These are phyloP conservation scores for Gymnorhina tibicen DNA, from an alignment of 2,113 vertebrate species.

Conservation along the genomic window DNA sequence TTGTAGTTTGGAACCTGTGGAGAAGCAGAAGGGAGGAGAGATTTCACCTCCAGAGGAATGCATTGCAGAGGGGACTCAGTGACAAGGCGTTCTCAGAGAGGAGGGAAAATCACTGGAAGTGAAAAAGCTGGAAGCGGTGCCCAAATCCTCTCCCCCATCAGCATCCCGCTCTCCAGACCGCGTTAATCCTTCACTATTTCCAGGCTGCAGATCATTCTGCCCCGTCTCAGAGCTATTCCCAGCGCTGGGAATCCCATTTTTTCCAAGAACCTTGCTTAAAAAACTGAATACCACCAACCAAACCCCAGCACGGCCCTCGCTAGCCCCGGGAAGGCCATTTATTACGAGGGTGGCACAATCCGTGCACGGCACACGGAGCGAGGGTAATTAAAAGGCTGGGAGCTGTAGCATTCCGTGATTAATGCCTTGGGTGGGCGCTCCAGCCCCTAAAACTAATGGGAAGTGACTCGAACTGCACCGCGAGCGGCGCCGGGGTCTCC, in stretches of 20 bases:
- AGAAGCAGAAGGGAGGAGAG: neutral
- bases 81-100: neutral
- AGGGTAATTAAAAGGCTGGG: conserved; percentile 66
- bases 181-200: rapidly evolving
- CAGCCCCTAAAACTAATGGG: conserved; percentile 67
- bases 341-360: neutral
- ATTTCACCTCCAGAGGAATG: neutral
- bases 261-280: neutral
- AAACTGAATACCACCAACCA: rapidly evolving
- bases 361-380: neutral
- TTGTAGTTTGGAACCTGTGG: neutral
- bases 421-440: conserved; percentile 64
- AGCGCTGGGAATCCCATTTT: neutral
- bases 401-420: conserved; percentile 53
- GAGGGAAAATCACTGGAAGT: neutral
- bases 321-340: conserved; percentile 24
- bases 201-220: rapidly evolving
- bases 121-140: neutral
- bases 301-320: neutral
- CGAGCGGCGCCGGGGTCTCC: conserved; percentile 49
- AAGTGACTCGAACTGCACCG: conserved; percentile 58
- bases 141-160: neutral
- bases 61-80: rapidly evolving
- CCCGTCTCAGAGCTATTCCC: neutral
- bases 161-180: rapidly evolving